Evolutionary conservation across 2,113 vertebrate species (phyloP).

Genomic region (Stictonetta naevosa): DNA sequence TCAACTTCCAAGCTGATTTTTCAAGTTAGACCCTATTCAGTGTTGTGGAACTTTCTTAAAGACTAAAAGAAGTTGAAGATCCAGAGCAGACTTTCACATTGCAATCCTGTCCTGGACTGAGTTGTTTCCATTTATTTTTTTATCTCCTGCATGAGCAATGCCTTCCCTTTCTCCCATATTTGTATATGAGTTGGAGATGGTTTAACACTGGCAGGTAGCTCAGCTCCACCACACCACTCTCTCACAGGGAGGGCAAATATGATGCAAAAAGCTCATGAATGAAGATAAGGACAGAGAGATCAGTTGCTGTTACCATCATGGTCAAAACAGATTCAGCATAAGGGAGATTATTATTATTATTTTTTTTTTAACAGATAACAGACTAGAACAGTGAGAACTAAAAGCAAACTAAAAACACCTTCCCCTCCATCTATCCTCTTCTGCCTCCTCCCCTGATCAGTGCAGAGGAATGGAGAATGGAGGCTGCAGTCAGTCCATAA

Average conservation of each 20-base stretch:
- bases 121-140: background rate
- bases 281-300: background rate
- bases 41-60: background rate
- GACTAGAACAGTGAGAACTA: background rate
- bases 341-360: background rate
- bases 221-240: background rate
- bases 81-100: background rate
- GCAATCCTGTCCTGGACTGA: background rate
- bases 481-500: background rate
- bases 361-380: background rate
- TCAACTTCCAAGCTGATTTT: background rate
- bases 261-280: background rate
- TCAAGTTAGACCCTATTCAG: background rate
- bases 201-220: background rate
- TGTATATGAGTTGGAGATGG: background rate
- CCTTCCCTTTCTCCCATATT: rapidly evolving
- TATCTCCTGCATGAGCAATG: rapidly evolving
- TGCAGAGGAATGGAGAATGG: background rate
- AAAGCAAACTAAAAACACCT: background rate
- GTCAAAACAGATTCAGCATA: background rate
- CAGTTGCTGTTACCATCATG: background rate
- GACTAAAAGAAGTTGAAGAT: background rate
- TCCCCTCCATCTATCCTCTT: background rate
- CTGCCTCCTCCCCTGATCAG: background rate
- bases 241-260: background rate